These are phyloP conservation scores for Cyanocitta stelleri DNA, from an alignment of 2,113 vertebrate genomes.

Conservation along the genomic window DNA sequence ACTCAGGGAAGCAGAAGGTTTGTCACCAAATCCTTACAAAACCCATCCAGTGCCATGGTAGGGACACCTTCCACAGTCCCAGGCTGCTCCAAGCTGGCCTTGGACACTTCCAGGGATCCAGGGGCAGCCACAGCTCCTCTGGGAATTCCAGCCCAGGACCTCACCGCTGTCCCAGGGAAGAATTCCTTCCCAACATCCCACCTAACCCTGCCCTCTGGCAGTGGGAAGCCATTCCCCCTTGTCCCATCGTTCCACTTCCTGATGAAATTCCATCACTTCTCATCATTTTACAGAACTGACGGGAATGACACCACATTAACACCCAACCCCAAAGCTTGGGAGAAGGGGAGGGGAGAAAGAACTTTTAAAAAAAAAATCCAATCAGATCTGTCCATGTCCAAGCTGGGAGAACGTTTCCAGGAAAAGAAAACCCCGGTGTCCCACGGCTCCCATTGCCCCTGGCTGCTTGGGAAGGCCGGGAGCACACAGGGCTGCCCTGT, in stretches of 20 bases:
- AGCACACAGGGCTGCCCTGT: constrained; percentile 37
- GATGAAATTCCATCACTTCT: background rate
- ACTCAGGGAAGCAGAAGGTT: background rate
- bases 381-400: background rate
- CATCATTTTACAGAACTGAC: background rate
- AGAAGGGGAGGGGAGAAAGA: background rate
- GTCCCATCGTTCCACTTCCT: background rate
- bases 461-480: background rate
- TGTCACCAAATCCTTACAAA: background rate
- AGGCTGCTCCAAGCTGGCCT: accelerated
- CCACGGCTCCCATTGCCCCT: accelerated
- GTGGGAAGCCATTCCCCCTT: background rate
- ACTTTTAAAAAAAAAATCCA: accelerated
- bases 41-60: background rate
- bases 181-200: background rate
- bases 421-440: background rate
- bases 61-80: background rate
- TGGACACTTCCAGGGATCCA: background rate
- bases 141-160: background rate
- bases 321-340: accelerated
- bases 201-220: background rate
- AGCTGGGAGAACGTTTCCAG: background rate
- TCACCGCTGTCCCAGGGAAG: background rate
- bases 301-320: accelerated
- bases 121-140: background rate